Evolutionary conservation across 1,140 invertebrate species (phyloP).

Genomic region (Ylistrum balloti): DNA sequence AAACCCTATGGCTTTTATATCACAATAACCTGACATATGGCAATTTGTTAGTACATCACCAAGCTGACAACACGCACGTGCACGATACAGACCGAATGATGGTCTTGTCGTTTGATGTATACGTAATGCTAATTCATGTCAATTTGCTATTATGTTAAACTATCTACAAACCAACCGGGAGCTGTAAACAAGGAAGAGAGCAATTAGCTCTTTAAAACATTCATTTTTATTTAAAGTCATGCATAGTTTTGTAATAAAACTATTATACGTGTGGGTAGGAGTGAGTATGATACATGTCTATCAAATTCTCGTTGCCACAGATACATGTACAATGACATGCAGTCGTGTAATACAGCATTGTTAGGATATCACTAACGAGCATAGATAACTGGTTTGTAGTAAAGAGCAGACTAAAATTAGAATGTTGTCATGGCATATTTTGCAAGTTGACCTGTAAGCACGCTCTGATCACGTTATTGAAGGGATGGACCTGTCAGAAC

Average conservation of each 20-base stretch:
- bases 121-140: not conserved
- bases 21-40: too few species aligned
- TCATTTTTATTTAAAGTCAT: not conserved
- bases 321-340: not conserved
- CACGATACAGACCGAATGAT: too few species aligned
- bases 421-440: not conserved
- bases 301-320: not conserved
- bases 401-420: not conserved
- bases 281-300: not conserved
- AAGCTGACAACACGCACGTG: too few species aligned
- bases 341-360: not conserved
- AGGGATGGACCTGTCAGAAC: too few species aligned
- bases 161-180: not conserved
- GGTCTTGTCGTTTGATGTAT: too few species aligned
- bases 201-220: not conserved
- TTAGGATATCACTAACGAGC: not conserved
- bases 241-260: not conserved
- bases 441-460: too few species aligned
- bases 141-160: not conserved
- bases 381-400: not conserved
- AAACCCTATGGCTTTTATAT: too few species aligned
- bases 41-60: too few species aligned
- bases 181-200: not conserved
- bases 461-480: too few species aligned
- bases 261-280: not conserved